Evolutionary conservation across 2,797 vertebrate genomes (phyloP).

Genomic region (Cirrhinus molitorella): DNA sequence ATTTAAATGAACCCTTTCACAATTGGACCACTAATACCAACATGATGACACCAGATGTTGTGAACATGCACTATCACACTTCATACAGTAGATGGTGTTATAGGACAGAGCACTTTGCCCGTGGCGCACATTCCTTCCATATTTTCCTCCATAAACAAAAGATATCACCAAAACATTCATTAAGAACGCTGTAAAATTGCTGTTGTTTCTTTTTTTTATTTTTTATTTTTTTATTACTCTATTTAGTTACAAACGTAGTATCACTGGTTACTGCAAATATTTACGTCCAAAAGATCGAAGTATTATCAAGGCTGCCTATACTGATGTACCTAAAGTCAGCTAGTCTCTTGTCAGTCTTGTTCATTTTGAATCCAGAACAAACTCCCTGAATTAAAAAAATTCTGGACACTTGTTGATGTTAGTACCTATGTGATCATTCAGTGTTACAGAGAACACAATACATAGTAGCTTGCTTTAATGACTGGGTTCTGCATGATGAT

Average conservation of each 20-base stretch:
- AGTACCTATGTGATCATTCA: not conserved
- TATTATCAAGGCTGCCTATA: too few species aligned
- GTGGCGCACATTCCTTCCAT: not conserved
- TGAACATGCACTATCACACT: not conserved
- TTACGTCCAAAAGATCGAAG: conserved; percentile 28
- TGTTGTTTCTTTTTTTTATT: too few species aligned
- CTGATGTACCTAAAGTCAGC: not conserved
- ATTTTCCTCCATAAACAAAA: not conserved
- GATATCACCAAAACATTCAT: too few species aligned
- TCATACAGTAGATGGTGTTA: conserved; percentile 63
- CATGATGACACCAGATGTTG: not conserved
- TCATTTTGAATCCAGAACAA: not conserved
- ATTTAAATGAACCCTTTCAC: not conserved
- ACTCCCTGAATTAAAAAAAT: not conserved
- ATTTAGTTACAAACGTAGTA: not conserved
- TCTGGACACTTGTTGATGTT: not conserved
- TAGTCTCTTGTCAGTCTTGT: not conserved
- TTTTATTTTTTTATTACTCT: too few species aligned
- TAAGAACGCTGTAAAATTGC: too few species aligned
- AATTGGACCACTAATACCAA: not conserved
- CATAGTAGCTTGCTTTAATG: not conserved
- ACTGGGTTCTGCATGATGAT: not conserved
- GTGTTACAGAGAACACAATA: not conserved
- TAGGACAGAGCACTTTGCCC: not conserved
- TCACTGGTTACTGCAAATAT: not conserved